Percentiles rank a stretch among this genome's conserved stretches.
Conservation (phyloP, 2,113 vertebrate genomes). For the Tylochromis polylepis region DNA sequence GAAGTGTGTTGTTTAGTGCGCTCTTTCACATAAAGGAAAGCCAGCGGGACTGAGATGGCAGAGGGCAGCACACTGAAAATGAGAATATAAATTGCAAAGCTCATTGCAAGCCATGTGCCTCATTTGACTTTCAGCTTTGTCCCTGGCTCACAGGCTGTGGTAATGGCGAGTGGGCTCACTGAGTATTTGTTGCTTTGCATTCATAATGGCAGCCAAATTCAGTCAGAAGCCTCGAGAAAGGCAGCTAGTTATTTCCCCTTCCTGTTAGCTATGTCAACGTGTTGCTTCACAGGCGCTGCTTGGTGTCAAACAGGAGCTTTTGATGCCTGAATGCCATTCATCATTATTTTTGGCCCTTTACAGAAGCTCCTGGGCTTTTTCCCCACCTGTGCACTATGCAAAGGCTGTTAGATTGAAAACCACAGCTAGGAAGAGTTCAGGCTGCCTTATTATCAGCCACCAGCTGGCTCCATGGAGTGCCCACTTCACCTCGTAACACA, state of each 20-base stretch:
- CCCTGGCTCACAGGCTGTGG: constrained; percentile 33
- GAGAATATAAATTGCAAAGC: constrained; percentile 24
- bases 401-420: constrained; percentile 33
- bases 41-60: constrained; percentile 4
- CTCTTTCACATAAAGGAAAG: not conserved
- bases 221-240: not conserved
- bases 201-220: not conserved
- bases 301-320: not conserved
- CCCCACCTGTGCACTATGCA: constrained; percentile 26
- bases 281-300: not conserved
- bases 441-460: constrained; percentile 47
- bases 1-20: not conserved
- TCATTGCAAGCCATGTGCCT: constrained; percentile 20
- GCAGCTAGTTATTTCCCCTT: constrained; percentile 7
- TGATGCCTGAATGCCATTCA: constrained; percentile 18
- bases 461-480: constrained; percentile 65
- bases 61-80: not conserved
- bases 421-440: constrained; percentile 55
- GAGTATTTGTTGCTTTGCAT: constrained; percentile 13
- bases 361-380: not conserved
- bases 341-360: constrained; percentile 11
- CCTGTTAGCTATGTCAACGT: not conserved
- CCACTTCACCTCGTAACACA: constrained; percentile 66
- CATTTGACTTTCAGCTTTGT: constrained; percentile 50
- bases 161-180: constrained; percentile 9